Percentiles rank a stretch among this genome's conserved stretches.
Evolutionary conservation across 2,113 vertebrate species (phyloP).

Genomic region (Callopanchax toddi): DNA sequence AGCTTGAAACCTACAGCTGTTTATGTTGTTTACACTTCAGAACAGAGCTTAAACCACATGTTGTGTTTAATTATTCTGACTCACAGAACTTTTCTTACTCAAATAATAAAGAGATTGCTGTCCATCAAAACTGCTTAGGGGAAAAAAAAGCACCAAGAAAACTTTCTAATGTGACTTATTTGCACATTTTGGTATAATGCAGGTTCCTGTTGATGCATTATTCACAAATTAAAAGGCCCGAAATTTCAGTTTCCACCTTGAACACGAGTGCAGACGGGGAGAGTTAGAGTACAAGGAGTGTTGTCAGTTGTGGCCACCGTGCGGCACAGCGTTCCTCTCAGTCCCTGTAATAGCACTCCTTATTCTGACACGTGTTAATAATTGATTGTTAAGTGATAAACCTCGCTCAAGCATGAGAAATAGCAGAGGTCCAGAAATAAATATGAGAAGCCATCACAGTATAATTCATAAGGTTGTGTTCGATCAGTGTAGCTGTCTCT

Average conservation of each 20-base stretch:
- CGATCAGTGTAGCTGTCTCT: slow-evolving; percentile 77
- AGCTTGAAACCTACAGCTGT: slow-evolving; percentile 17
- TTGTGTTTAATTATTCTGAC: slow-evolving; percentile 32
- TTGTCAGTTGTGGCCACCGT: slow-evolving; percentile 75
- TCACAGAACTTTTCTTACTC: slow-evolving; percentile 31
- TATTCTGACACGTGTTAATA: slow-evolving; percentile 82
- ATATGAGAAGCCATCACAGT: slow-evolving; percentile 76
- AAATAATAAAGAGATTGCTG: slow-evolving; percentile 23
- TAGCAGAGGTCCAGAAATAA: slow-evolving; percentile 74
- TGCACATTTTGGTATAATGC: slow-evolving; percentile 68
- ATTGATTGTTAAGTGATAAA: slow-evolving; percentile 83
- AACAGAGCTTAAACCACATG: slow-evolving; percentile 21
- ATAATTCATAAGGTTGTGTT: slow-evolving; percentile 83
- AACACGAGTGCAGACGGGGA: slow-evolving; percentile 57
- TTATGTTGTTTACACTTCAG: slow-evolving; percentile 41
- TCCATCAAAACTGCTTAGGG: slow-evolving; percentile 34
- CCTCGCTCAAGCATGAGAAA: slow-evolving; percentile 78
- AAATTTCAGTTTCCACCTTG: slow-evolving; percentile 58
- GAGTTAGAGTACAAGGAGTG: slow-evolving; percentile 69
- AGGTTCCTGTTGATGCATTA: slow-evolving; percentile 67
- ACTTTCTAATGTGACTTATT: slow-evolving; percentile 62
- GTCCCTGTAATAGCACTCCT: slow-evolving; percentile 76
- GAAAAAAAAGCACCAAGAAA: slow-evolving; percentile 57
- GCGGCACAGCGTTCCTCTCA: slow-evolving; percentile 74
- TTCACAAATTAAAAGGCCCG: slow-evolving; percentile 72